These are phyloP conservation scores for Drosophila repleta DNA, from an alignment of 1,140 invertebrate species.

Conservation along the genomic window DNA sequence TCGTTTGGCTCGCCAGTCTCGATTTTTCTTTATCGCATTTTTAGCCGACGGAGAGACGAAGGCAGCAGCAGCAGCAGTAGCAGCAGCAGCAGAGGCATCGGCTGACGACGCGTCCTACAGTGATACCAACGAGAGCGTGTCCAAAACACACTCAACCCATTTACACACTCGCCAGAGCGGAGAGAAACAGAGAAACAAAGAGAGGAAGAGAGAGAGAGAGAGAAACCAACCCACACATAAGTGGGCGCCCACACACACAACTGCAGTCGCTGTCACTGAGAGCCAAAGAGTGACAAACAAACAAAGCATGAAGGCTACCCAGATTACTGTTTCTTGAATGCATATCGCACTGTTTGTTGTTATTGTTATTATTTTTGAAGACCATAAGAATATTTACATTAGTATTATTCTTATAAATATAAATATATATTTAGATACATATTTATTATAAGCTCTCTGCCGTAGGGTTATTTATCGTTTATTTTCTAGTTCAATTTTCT, in stretches of 20 bases:
- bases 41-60: slow-evolving; percentile 40
- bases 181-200: slow-evolving; percentile 6
- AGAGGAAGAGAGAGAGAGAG: background rate
- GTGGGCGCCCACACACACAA: slow-evolving; percentile 1
- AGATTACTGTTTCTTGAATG: slow-evolving; percentile 8
- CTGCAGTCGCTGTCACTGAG: slow-evolving; percentile 5
- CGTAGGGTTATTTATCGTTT: too few species aligned
- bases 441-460: background rate
- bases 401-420: background rate
- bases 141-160: slow-evolving; percentile 34
- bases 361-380: background rate
- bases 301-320: background rate
- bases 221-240: background rate
- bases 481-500: background rate
- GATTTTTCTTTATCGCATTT: slow-evolving; percentile 82
- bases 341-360: background rate
- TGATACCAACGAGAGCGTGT: slow-evolving; percentile 44
- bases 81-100: slow-evolving; percentile 24
- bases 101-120: slow-evolving; percentile 39
- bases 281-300: slow-evolving; percentile 13
- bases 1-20: slow-evolving; percentile 57
- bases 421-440: background rate
- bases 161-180: slow-evolving; percentile 6
- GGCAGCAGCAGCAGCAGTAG: slow-evolving; percentile 3
- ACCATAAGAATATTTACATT: background rate